These are phyloP conservation scores for Nansenia antarctica DNA, from an alignment of 2,113 vertebrate species.

Conservation along the genomic window DNA sequence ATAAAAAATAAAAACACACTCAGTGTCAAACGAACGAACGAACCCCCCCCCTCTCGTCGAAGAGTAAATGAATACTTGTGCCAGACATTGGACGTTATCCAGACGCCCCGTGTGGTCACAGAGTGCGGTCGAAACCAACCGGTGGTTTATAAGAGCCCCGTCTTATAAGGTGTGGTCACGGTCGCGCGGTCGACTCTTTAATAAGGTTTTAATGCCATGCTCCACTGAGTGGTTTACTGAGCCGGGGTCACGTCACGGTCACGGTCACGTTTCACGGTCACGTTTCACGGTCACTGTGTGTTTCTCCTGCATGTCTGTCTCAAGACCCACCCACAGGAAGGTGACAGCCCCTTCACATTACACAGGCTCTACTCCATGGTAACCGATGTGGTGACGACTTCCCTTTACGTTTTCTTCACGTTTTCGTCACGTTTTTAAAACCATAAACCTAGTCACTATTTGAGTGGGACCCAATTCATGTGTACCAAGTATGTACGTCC, in stretches of 20 bases:
- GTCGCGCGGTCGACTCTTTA: constrained; percentile 1
- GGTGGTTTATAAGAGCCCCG: background rate
- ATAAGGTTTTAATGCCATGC: constrained; percentile 31
- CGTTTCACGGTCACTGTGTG: constrained; percentile 16
- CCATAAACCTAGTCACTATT: too few species aligned
- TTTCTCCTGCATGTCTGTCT: background rate
- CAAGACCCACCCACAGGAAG: too few species aligned
- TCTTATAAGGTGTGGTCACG: constrained; percentile 29
- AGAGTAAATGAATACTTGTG: constrained; percentile 12
- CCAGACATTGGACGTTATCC: constrained; percentile 65
- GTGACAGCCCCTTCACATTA: too few species aligned
- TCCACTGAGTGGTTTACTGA: constrained; percentile 49
- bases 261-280: constrained; percentile 7
- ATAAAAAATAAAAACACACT: too few species aligned
- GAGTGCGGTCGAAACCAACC: constrained; percentile 45
- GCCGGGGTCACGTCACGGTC: constrained; percentile 41
- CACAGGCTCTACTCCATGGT: background rate
- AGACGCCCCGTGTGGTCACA: constrained; percentile 45
- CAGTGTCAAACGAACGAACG: too few species aligned
- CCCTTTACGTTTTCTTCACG: too few species aligned
- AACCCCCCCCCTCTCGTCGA: too few species aligned
- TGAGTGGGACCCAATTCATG: too few species aligned
- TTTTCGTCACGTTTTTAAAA: too few species aligned
- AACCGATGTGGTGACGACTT: too few species aligned
- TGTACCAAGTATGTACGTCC: too few species aligned